A percentile compares a stretch with the other conserved stretches of the same genome.
Evolutionary conservation across 2,797 vertebrate genomes (phyloP).

Genomic region (Masticophis lateralis): DNA sequence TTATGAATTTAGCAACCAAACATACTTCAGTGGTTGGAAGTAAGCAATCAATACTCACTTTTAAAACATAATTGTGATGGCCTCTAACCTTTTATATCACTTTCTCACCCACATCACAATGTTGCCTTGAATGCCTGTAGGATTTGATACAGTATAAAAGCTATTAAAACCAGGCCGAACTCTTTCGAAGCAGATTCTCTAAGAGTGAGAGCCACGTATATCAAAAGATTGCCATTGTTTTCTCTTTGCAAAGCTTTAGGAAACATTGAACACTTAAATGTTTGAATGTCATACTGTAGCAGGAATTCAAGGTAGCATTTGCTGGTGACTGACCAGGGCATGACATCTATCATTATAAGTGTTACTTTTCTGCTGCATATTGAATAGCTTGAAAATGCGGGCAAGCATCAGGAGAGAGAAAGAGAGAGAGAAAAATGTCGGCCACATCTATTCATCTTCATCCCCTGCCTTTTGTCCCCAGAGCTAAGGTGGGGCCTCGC

Average conservation of each 20-base stretch:
- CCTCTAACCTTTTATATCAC: conserved; percentile 43
- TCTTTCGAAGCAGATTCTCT: conserved; percentile 32
- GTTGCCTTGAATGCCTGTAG: conserved; percentile 50
- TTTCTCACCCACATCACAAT: conserved; percentile 21
- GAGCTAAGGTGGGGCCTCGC: no score
- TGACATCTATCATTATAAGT: conserved; percentile 4
- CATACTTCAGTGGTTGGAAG: conserved; percentile 47
- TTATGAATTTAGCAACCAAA: conserved; percentile 58
- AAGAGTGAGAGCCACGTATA: neutral
- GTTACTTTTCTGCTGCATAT: conserved; percentile 4
- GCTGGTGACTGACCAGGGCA: neutral
- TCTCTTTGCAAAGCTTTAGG: conserved; percentile 39
- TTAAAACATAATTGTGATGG: conserved; percentile 57
- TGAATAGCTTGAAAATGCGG: neutral
- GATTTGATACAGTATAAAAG: conserved; percentile 36
- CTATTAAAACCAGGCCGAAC: conserved; percentile 24
- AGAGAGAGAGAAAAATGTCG: neutral
- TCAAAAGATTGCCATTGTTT: conserved; percentile 10
- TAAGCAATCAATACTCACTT: conserved; percentile 49
- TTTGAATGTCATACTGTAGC: neutral
- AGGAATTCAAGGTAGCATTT: conserved; percentile 31
- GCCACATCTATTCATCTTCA: no score
- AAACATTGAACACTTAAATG: conserved; percentile 20
- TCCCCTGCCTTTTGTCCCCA: no score
- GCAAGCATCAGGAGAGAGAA: neutral